Percentiles rank a stretch among this genome's conserved stretches.
phyloP scores from a whole-genome alignment of 2,113 vertebrate species.

The Rhea americana region DNA sequence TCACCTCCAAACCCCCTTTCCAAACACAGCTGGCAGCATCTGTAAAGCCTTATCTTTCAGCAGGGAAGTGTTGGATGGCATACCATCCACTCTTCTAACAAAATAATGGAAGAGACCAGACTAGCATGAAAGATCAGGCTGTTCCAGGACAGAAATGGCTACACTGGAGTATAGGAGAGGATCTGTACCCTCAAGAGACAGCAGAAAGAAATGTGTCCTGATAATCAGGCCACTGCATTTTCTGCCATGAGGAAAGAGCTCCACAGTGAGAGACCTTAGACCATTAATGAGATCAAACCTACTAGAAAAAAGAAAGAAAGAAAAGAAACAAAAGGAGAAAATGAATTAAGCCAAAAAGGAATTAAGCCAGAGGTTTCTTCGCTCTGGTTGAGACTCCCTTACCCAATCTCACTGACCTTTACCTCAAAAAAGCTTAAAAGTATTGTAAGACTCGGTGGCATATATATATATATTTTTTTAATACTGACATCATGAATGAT shows the following conservation, averaged over 20 bases:
- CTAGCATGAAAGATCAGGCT: not conserved
- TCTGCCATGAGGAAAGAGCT: not conserved
- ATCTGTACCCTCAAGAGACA: not conserved
- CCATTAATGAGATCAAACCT: not conserved
- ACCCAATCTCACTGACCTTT: not conserved
- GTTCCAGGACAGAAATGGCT: rapidly evolving
- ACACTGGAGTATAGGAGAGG: not conserved
- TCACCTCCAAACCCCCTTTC: not conserved
- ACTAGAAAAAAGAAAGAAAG: no score
- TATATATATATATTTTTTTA: no score
- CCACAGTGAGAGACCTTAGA: not conserved
- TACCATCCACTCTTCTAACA: not conserved
- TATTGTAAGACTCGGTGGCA: not conserved
- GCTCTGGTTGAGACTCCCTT: not conserved
- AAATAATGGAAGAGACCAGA: not conserved
- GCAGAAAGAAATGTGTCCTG: not conserved
- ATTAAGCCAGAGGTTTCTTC: not conserved
- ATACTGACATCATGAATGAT: not conserved
- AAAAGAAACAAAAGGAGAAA: no score
- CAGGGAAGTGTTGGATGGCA: not conserved
- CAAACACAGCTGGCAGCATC: not conserved
- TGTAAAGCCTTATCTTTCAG: not conserved
- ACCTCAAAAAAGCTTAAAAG: not conserved
- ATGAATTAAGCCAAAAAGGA: no score
- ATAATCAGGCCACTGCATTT: rapidly evolving